These are phyloP conservation scores for Ptilonorhynchus violaceus DNA, from an alignment of 2,113 vertebrate genomes.

Conservation along the genomic window DNA sequence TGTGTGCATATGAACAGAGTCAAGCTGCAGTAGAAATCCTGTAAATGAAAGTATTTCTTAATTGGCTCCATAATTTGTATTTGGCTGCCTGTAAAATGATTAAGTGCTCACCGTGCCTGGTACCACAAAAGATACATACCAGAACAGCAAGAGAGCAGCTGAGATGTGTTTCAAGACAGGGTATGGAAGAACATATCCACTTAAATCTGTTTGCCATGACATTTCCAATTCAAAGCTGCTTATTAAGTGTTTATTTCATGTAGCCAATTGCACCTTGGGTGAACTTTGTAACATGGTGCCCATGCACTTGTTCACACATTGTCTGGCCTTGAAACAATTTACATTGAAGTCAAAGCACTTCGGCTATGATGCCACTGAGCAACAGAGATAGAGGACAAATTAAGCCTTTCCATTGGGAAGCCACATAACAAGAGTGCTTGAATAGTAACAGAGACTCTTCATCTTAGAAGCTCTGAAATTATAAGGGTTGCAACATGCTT, in stretches of 20 bases:
- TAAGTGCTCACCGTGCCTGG: constrained; percentile 13
- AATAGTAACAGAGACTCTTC: neutral
- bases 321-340: neutral
- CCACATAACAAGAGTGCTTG: neutral
- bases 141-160: neutral
- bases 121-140: neutral
- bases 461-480: neutral
- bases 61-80: constrained; percentile 21
- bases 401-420: neutral
- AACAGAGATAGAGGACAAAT: neutral
- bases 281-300: neutral
- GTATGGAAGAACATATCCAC: neutral
- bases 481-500: neutral
- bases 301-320: neutral
- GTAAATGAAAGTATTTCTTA: constrained; percentile 16
- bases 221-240: constrained; percentile 22
- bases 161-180: neutral
- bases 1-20: neutral
- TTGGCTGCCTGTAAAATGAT: constrained; percentile 10
- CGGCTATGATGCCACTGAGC: neutral
- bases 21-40: constrained; percentile 10
- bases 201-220: neutral
- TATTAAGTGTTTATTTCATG: neutral
- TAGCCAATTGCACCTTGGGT: neutral
- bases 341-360: neutral